These are phyloP conservation scores for Cliona cf. orientalis DNA, from an alignment of 37 sponge, comb jelly and placozoan species.

Conservation along the genomic window DNA sequence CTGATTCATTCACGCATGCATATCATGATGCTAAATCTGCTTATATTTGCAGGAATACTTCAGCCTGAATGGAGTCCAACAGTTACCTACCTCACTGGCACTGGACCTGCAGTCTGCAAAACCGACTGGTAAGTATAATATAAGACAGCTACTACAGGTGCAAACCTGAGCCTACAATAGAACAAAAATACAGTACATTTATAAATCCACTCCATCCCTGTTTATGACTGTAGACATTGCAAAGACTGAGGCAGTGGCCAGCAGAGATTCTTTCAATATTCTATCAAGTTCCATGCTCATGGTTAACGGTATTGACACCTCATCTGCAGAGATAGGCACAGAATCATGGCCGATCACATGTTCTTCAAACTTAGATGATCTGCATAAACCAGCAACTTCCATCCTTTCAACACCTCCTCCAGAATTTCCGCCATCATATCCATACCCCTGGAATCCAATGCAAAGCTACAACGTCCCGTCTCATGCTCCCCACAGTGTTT, in stretches of 20 bases:
- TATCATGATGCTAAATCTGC: not conserved
- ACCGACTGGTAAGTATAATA: too few relatives aligned
- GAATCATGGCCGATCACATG: not conserved
- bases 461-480: too few relatives aligned
- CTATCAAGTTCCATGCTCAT: conserved; percentile 4
- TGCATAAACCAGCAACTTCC: not conserved
- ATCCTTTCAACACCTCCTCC: conserved; percentile 10
- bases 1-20: not conserved
- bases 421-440: not conserved
- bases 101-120: not conserved
- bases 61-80: not conserved
- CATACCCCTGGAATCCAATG: not conserved
- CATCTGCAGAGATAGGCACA: not conserved
- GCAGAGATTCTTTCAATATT: not conserved
- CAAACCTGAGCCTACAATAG: too few relatives aligned
- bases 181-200: too few relatives aligned
- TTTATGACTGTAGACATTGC: too few relatives aligned
- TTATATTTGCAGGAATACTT: not conserved
- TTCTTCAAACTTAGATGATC: too few relatives aligned
- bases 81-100: not conserved
- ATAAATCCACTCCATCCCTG: too few relatives aligned
- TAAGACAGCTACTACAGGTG: too few relatives aligned
- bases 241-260: not conserved
- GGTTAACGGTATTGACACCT: not conserved
- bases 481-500: not conserved